phyloP scores from a whole-genome alignment of 1,140 invertebrate genomes.

The Augochlora pura region DNA sequence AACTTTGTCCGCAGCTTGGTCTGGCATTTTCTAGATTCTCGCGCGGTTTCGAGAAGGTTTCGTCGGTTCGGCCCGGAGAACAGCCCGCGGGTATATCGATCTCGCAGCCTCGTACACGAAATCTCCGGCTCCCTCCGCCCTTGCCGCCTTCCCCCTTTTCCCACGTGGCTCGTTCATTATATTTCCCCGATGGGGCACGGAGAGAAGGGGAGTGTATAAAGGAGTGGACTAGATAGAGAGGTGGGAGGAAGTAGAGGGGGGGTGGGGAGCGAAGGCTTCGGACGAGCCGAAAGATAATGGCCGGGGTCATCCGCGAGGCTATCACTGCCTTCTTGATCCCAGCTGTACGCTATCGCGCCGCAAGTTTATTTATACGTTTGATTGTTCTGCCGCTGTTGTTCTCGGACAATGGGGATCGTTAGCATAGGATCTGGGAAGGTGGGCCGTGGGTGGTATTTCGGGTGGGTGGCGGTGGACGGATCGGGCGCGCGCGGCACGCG shows the following conservation, averaged over 20 bases:
- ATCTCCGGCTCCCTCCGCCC: constrained; percentile 21
- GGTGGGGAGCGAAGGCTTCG: not conserved
- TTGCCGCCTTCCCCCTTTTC: not conserved
- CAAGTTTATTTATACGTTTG: not conserved
- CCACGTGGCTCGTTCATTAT: constrained; percentile 18
- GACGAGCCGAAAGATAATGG: constrained; percentile 53
- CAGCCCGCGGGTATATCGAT: constrained; percentile 38
- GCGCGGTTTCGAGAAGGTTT: constrained; percentile 32
- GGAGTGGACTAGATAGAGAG: not conserved
- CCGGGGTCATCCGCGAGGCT: constrained; percentile 57
- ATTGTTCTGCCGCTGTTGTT: too few relatives aligned
- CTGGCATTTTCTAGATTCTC: constrained; percentile 44
- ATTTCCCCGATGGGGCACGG: not conserved
- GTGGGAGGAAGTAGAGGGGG: constrained; percentile 3
- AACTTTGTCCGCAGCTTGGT: not conserved
- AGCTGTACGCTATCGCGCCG: not conserved
- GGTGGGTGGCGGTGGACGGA: not conserved
- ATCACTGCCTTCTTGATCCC: constrained; percentile 27
- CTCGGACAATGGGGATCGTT: too few relatives aligned
- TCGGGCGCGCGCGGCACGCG: not conserved
- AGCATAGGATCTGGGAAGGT: not conserved
- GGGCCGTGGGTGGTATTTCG: not conserved
- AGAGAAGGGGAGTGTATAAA: not conserved
- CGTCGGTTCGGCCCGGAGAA: not conserved
- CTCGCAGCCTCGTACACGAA: constrained; percentile 39